These are phyloP conservation scores for Drosophila maculinotata DNA, from an alignment of 2,888 invertebrate species.

Conservation along the genomic window DNA sequence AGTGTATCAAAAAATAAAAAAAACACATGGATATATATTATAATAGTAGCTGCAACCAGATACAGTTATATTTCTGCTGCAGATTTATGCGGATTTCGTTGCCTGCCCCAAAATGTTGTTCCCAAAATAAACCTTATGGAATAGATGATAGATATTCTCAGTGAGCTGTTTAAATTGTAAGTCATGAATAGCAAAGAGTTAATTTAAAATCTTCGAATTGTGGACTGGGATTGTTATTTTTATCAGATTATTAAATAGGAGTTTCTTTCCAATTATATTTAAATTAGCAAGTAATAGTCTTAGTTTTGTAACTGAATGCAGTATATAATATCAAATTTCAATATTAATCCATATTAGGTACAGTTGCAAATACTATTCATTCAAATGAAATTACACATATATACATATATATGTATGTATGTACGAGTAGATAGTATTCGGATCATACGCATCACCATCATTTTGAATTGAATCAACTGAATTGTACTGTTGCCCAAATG, in stretches of 20 bases:
- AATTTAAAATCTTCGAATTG: no score
- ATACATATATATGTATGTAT: background rate
- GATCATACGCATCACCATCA: background rate
- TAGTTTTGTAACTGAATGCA: no score
- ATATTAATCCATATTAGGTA: no score
- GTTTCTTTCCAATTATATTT: no score
- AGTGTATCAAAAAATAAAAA: slow-evolving; percentile 39
- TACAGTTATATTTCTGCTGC: slow-evolving; percentile 6
- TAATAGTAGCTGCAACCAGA: slow-evolving; percentile 20
- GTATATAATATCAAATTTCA: no score
- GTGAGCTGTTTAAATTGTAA: no score
- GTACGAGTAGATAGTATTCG: background rate
- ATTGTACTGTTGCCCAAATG: slow-evolving; percentile 4
- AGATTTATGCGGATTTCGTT: slow-evolving; percentile 18
- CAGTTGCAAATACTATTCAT: background rate
- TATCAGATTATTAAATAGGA: no score
- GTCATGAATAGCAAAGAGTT: no score
- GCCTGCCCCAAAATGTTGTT: background rate
- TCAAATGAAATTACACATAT: background rate
- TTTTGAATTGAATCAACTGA: slow-evolving; percentile 17
- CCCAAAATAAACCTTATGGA: no score
- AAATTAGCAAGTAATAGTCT: no score
- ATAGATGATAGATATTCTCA: no score
- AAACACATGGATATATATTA: slow-evolving; percentile 9
- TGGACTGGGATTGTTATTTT: no score